Evolutionary conservation across 2,888 invertebrate genomes (phyloP).

Genomic region (Dryocosmus kuriphilus): DNA sequence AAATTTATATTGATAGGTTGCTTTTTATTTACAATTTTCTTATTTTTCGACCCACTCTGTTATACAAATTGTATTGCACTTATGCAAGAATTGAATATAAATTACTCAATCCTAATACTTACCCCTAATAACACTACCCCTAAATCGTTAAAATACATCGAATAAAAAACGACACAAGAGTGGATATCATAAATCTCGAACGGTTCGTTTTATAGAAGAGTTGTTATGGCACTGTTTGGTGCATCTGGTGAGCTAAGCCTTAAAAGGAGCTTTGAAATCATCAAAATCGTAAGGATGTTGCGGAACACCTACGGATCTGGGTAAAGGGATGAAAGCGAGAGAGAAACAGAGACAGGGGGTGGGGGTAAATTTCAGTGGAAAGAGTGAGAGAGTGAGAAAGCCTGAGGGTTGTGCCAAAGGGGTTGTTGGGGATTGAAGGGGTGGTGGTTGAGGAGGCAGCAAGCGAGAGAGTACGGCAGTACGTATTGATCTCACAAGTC

Average conservation of each 20-base stretch:
- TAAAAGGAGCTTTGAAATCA: conserved; percentile 20
- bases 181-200: not conserved
- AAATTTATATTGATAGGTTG: too few relatives aligned
- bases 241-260: conserved; percentile 1
- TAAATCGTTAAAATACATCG: not conserved
- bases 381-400: conserved; percentile 11
- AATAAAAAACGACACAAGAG: not conserved
- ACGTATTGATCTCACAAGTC: conserved; percentile 69
- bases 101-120: too few relatives aligned
- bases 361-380: conserved; percentile 25
- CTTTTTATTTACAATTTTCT: too few relatives aligned
- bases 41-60: too few relatives aligned
- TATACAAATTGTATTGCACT: too few relatives aligned
- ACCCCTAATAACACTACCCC: not conserved
- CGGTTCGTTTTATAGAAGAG: not conserved
- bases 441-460: conserved; percentile 30
- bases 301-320: conserved; percentile 5
- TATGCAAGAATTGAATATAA: too few relatives aligned
- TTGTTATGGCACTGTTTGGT: conserved; percentile 20
- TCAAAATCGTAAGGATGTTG: conserved; percentile 23
- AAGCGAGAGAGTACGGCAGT: conserved; percentile 57
- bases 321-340: conserved; percentile 41
- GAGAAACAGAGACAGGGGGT: not conserved
- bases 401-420: not conserved
- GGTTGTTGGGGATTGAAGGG: not conserved